Evolutionary conservation across 2,113 vertebrate genomes (phyloP), one percentile per base, ranked within the genome.

Genomic region (Odocoileus virginianus): DNA sequence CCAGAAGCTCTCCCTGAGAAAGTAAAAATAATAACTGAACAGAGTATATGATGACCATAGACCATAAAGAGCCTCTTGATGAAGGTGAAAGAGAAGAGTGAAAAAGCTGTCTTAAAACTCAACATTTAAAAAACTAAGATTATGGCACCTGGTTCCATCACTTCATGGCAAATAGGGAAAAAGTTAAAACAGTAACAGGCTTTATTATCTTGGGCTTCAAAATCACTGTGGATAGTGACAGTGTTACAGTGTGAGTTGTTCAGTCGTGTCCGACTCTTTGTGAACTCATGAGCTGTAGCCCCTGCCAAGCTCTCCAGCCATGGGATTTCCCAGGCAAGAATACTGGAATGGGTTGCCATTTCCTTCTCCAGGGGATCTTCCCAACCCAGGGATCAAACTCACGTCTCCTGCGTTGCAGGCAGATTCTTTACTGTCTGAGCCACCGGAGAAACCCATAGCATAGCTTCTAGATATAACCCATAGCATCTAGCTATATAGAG

Each of bases 341-440:
- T 43, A 43, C 11, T 43, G 71, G 36, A 76, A 11, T 76, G 71
- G 71, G 71, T 76, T 76, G 36, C 36, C 71, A 76, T 76, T 43
- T 27, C 71, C 71, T 76, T 76, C 36, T 76, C 23, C 36, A 76
- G 36, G 71, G 74, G 40, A 45, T 45, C 74, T 78, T 78, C 74
- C 25, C 40, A 3, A 45, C 5, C 25, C 40, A 45, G 40, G 74
- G 74, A 43, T 45, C 23, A 14, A 78, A 45, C 25, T 3, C 6
- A 0, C 0, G 1, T 76, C 40, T 27, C 40, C 40, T 16, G 25
- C 13, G 27, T 45, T 78, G 40, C 40, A 45, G 74, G 25, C 40
- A 78, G 74, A 78, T 27, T 78, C 40, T 78, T 45, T 40, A 74
- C 71, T 43, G 23, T 76, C 74, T 78, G 74, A 43, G 13, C 40